Evolutionary conservation across 2,797 vertebrate species (phyloP).

Genomic region (Catostomus latipinnis): DNA sequence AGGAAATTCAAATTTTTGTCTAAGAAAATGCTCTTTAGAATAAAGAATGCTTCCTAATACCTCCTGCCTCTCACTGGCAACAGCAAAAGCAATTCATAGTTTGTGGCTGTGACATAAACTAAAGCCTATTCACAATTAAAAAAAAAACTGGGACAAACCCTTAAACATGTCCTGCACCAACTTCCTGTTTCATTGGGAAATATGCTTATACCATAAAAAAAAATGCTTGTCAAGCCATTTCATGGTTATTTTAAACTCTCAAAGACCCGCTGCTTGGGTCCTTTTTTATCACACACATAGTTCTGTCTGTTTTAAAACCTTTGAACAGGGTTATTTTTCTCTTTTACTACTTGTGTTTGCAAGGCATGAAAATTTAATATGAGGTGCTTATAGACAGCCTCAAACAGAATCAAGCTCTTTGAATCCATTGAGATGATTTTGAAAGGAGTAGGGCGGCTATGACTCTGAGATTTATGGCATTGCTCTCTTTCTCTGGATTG

Average conservation of each 20-base stretch:
- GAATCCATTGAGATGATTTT: conserved; percentile 85
- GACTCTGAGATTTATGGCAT: conserved; percentile 80
- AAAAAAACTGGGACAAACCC: not conserved
- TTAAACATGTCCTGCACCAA: not conserved
- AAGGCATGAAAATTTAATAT: conserved; percentile 81
- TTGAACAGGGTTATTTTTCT: conserved; percentile 70
- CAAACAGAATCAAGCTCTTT: conserved; percentile 78
- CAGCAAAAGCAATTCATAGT: not conserved
- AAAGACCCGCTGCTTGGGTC: not conserved
- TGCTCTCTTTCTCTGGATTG: conserved; percentile 81
- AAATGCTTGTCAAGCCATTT: conserved; percentile 2
- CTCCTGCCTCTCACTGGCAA: not conserved
- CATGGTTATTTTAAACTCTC: conserved; percentile 12
- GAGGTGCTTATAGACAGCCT: conserved; percentile 79
- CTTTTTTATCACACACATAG: not conserved
- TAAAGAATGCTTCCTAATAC: too few relatives aligned
- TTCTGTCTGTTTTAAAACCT: conserved; percentile 64
- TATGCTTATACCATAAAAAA: not conserved
- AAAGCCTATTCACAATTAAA: not conserved
- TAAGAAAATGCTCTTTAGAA: too few relatives aligned
- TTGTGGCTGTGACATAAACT: not conserved
- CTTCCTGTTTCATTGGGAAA: not conserved
- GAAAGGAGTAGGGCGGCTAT: conserved; percentile 76
- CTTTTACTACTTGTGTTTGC: conserved; percentile 70
- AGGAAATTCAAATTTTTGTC: too few relatives aligned